Evolutionary conservation across 2,888 invertebrate species (phyloP), one percentile per base, ranked within the genome.

Genomic region (Laothoe populi): DNA sequence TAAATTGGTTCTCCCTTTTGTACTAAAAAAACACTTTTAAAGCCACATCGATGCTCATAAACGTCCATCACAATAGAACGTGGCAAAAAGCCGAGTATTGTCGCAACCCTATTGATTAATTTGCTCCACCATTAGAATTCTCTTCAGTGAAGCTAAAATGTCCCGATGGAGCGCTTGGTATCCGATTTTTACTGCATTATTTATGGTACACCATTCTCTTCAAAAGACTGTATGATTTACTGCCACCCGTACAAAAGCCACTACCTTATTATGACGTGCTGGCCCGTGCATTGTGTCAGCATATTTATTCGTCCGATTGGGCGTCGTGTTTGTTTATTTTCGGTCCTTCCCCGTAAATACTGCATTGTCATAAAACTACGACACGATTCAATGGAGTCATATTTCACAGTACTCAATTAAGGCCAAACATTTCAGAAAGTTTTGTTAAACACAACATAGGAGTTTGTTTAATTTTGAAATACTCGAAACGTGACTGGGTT

Each of bases 151-250:
- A 74, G 81, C 81, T 82, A 81, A 84, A 86, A 87, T 79, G 83
- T 84, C 84, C 83, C 83, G 70, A 73, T 82, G 82, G 81, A 84
- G 81, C 83, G 77, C 78, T 82, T 80, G 79, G 77, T 81, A 83
- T 81, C 83, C 81, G 84, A 86, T 85, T 87, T 90, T 89, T 70
- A 82, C 83, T 79, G 69, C 83, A 83, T 90, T 87, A 92, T 92
- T 92, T 92, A 92, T 90, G 88, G 85, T 82, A 73, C 84, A 86
- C 88, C 87, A 90, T 92, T 92, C 88, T 84, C 81, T 86, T 87
- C 86, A 88, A 90, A 90, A 84, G 87, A 88, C 86, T 87, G 82
- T 86, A 90, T 92, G 90, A 92, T 92, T 92, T 92, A 92, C 90
- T 86, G 79, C 87, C 83, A 73, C 72, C 70, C 74, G 78, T 83